Evolutionary conservation across 2,797 vertebrate genomes (phyloP), one percentile per base, ranked within the genome.

Genomic region (Lacerta bilineata): DNA sequence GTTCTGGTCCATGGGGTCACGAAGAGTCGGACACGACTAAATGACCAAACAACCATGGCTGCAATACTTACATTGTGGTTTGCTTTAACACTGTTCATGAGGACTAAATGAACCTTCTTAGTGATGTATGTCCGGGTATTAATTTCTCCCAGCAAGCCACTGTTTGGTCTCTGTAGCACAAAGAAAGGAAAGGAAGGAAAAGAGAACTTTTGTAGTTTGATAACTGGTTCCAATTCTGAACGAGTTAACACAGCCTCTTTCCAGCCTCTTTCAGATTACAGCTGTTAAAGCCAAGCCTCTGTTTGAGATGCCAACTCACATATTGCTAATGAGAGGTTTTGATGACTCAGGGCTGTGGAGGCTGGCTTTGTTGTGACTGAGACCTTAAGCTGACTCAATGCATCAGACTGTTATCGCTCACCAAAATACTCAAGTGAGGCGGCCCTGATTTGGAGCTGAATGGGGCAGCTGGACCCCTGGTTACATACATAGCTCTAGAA

Each of bases 91-190:
- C 8, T 71, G 88, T 84, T 90, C 33, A 0, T 11, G 61, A 82
- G 89, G 55, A 80, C 84, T 41, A 86, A 80, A 78, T 72, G 0
- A 0, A 69, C 39, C 84, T 86, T 86, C 20, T 87, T 89, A 39
- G 0, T 80, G 77, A 91, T 92, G 29, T 88, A 43, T 68, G 80
- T 61, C 41, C 27, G 78, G 41, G 59, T 88, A n/a, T 74, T 68
- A 50, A 1, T 69, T 87, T 82, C 68, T 90, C 0, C 87, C 64
- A 13, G 64, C 80, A 41, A 86, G 10, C 50, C 84, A 27, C 82
- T 25, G 84, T 43, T 77, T 86, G 66, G 33, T 17, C 81, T 80
- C 46, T 59, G 88, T 33, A 6, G 39, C 29, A 69, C 81, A 27
- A 75, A 29, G 36, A 59, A 39, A 55, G 50, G 50, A 59, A 39